These are phyloP conservation scores for Hydrolagus colliei DNA, from an alignment of 2,797 vertebrate genomes.

Conservation along the genomic window DNA sequence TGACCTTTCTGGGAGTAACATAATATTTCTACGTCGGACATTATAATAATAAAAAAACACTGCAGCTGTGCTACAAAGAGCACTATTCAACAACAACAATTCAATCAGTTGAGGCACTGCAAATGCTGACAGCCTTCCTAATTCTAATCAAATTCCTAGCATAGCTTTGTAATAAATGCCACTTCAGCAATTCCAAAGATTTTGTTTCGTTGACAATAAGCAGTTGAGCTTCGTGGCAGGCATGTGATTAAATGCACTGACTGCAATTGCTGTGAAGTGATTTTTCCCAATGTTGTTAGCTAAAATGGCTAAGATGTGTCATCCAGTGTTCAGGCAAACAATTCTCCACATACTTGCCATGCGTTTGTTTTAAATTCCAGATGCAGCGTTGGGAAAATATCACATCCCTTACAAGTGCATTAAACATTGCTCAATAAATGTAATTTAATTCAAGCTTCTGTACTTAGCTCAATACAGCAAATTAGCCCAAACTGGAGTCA, in stretches of 20 bases:
- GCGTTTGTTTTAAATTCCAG: no score
- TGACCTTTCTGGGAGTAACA: slow-evolving; percentile 9
- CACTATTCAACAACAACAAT: neutral
- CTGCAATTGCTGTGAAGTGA: neutral
- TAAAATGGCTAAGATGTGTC: neutral
- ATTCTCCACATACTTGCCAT: no score
- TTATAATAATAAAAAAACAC: neutral
- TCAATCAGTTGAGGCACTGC: slow-evolving; percentile 3
- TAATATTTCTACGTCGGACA: neutral
- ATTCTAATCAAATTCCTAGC: slow-evolving; percentile 25
- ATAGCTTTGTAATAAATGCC: slow-evolving; percentile 11
- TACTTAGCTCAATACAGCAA: no score
- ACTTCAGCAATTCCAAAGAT: slow-evolving; percentile 18
- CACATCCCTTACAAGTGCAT: no score
- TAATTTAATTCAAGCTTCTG: no score
- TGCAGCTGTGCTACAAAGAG: slow-evolving; percentile 9
- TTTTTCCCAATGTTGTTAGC: neutral
- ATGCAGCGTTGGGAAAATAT: no score
- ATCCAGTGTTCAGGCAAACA: no score
- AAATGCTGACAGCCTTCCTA: slow-evolving; percentile 7
- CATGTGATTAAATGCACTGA: neutral
- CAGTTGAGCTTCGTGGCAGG: neutral
- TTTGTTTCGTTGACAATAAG: neutral
- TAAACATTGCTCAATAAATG: no score
- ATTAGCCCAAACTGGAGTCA: neutral